These are phyloP conservation scores for Parapristionchus giblindavisi DNA, from an alignment of 2,888 invertebrate species.

Conservation along the genomic window DNA sequence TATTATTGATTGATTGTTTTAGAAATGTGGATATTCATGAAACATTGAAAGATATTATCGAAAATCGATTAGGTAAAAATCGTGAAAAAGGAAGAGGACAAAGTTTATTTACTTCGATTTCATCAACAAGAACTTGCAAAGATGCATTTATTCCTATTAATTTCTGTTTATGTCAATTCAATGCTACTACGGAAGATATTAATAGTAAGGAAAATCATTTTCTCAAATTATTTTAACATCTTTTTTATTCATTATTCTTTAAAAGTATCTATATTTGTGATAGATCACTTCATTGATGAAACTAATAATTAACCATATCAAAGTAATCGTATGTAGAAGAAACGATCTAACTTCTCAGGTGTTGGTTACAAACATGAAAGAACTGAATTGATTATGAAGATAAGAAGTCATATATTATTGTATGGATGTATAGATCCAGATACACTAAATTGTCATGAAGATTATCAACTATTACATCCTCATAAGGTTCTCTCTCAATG, in stretches of 20 bases:
- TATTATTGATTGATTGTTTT: neutral
- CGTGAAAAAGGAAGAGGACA: conserved; percentile 31
- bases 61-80: conserved; percentile 7
- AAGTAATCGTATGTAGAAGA: neutral
- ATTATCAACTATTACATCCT: neutral
- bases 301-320: neutral
- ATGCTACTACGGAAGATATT: conserved; percentile 27
- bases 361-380: neutral
- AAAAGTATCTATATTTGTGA: too few relatives aligned
- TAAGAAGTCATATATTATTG: neutral
- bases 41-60: conserved; percentile 43
- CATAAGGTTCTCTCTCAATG: conserved; percentile 1
- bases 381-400: neutral
- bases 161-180: conserved; percentile 51
- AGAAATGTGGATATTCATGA: conserved; percentile 54
- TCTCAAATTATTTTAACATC: too few relatives aligned
- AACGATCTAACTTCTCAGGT: neutral
- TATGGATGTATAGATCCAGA: neutral
- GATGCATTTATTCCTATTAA: conserved; percentile 47
- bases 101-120: conserved; percentile 45
- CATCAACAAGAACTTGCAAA: conserved; percentile 41
- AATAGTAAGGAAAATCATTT: neutral
- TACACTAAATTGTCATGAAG: neutral
- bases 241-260: too few relatives aligned
- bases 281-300: neutral